Evolutionary conservation across 2,888 invertebrate species (phyloP).

Genomic region (Eristalis pertinax): DNA sequence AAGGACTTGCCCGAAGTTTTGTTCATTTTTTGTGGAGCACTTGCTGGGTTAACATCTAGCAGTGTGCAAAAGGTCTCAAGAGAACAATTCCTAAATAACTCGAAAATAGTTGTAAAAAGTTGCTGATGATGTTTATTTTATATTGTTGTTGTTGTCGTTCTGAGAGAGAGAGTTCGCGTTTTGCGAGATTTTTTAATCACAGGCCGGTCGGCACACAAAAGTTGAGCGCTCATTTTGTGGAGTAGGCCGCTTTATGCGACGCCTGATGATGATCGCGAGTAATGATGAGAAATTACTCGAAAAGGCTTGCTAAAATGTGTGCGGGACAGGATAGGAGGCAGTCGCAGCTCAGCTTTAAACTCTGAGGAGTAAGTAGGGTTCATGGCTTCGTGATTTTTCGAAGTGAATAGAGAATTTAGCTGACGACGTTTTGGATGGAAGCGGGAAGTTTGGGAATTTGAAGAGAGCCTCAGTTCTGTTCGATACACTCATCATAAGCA

Average conservation of each 20-base stretch:
- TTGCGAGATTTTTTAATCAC: not conserved
- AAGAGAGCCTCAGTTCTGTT: too few species aligned
- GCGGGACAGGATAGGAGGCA: too few species aligned
- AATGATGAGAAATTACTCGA: not conserved
- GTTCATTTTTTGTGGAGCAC: not conserved
- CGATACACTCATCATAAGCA: too few species aligned
- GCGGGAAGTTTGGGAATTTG: too few species aligned
- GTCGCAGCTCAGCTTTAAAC: too few species aligned
- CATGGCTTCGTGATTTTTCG: too few species aligned
- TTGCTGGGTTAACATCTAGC: not conserved
- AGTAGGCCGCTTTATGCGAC: not conserved
- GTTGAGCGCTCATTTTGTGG: not conserved
- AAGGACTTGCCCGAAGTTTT: constrained; percentile 1
- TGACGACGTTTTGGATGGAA: too few species aligned
- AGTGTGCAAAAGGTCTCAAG: constrained; percentile 11
- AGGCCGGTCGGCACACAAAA: not conserved
- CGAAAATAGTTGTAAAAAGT: constrained; percentile 29
- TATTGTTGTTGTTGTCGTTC: not conserved
- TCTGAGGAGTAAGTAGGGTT: too few species aligned
- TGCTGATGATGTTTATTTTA: not conserved
- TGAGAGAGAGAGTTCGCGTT: too few species aligned
- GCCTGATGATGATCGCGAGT: not conserved
- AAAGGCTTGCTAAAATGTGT: too few species aligned
- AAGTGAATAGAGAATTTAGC: too few species aligned
- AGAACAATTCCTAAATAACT: constrained; percentile 38